A percentile compares a stretch with the other conserved stretches of the same genome.
These are phyloP conservation scores for Anolis apletophallus DNA, from an alignment of 2,797 vertebrate genomes.

Conservation along the genomic window DNA sequence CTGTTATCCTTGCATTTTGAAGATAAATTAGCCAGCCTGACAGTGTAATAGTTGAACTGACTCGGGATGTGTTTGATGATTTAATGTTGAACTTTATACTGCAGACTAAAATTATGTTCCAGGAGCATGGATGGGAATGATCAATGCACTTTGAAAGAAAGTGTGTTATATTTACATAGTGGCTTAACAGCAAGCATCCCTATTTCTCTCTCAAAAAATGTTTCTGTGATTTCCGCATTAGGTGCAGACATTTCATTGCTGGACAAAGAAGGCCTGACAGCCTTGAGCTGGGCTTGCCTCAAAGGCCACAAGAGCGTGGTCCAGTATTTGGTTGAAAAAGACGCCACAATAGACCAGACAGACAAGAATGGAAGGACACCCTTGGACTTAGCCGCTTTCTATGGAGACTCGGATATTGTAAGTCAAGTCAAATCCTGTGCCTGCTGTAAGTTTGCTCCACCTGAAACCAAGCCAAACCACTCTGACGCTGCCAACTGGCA, in stretches of 20 bases:
- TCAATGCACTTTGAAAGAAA: background rate
- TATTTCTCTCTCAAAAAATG: background rate
- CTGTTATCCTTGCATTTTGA: background rate
- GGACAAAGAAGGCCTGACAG: conserved; percentile 96
- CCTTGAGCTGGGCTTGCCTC: conserved; percentile 97
- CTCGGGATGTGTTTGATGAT: background rate
- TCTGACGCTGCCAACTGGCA: background rate
- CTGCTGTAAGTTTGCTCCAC: background rate
- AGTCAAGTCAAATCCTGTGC: conserved; percentile 67
- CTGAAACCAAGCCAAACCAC: background rate
- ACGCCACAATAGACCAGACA: conserved; percentile 92
- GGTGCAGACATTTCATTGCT: conserved; percentile 90
- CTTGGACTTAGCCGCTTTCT: conserved; percentile 96
- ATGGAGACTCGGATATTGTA: conserved; percentile 95
- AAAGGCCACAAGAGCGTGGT: conserved; percentile 96
- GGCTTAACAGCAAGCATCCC: background rate
- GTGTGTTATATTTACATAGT: background rate
- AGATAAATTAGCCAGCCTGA: background rate
- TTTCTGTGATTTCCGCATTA: conserved; percentile 61
- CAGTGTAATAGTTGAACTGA: background rate
- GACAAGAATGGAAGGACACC: conserved; percentile 98
- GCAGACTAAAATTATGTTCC: background rate
- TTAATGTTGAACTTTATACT: background rate
- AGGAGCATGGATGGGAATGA: background rate
- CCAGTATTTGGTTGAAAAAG: conserved; percentile 93